These are phyloP conservation scores for Ageneiosus marmoratus DNA, from an alignment of 2,113 vertebrate species.

Conservation along the genomic window DNA sequence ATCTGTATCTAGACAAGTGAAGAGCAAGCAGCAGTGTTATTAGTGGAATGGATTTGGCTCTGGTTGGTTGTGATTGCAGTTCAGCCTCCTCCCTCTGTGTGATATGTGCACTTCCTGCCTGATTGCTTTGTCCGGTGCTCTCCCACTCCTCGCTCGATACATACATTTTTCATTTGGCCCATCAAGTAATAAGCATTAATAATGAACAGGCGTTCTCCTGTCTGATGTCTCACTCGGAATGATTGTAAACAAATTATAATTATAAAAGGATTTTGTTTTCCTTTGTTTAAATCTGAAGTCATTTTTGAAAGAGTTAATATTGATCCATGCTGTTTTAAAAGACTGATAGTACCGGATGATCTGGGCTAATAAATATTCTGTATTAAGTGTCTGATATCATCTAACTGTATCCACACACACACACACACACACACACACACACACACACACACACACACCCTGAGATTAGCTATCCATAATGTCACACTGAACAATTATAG, in stretches of 20 bases:
- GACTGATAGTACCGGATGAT: background rate
- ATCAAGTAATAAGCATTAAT: constrained; percentile 43
- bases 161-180: constrained; percentile 46
- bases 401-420: background rate
- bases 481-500: constrained; percentile 1
- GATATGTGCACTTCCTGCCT: constrained; percentile 29
- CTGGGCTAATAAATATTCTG: background rate
- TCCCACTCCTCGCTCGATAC: constrained; percentile 31
- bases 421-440: background rate
- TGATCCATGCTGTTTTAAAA: background rate
- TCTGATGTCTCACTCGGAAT: constrained; percentile 30
- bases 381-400: constrained; percentile 1
- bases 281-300: background rate
- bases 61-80: constrained; percentile 4
- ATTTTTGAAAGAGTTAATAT: background rate
- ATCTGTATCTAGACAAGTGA: constrained; percentile 8
- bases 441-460: background rate
- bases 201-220: constrained; percentile 39
- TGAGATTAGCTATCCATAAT: too few relatives aligned
- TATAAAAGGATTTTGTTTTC: background rate
- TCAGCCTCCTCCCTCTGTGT: constrained; percentile 29
- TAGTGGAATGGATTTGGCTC: constrained; percentile 1
- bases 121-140: constrained; percentile 48
- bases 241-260: background rate
- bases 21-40: constrained; percentile 15